Conservation (phyloP, 2,113 vertebrate species). For the Mesoclemmys tuberculata region DNA sequence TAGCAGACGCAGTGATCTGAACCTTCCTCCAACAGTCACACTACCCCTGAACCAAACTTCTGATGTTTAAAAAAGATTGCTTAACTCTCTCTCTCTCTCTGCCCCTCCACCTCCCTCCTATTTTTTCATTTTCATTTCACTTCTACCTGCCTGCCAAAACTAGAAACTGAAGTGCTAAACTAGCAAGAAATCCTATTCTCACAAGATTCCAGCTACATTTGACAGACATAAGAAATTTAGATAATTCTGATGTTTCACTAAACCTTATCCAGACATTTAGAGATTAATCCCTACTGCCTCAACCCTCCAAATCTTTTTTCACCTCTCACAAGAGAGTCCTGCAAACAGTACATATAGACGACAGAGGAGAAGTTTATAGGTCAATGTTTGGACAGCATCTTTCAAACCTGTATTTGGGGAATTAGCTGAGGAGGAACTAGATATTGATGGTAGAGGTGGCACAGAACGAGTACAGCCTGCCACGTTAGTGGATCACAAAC, state of each 20-base stretch:
- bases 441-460: background rate
- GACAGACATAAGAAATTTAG: background rate
- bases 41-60: background rate
- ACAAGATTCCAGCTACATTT: background rate
- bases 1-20: background rate
- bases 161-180: background rate
- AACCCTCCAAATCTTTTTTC: background rate
- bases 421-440: background rate
- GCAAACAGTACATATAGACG: background rate
- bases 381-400: background rate
- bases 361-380: background rate
- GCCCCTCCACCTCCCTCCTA: background rate
- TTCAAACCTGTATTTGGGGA: background rate
- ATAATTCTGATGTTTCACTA: background rate
- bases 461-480: background rate
- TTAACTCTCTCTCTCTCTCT: background rate
- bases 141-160: background rate
- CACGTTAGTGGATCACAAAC: background rate
- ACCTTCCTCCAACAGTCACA: background rate
- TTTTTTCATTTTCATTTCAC: background rate
- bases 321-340: background rate
- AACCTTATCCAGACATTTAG: background rate
- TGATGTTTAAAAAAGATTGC: background rate
- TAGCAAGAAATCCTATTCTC: background rate
- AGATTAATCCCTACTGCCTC: background rate